A percentile compares a stretch with the other conserved stretches of the same genome.
Evolutionary conservation across 2,888 invertebrate genomes (phyloP).

Genomic region (Ectemnius continuus): DNA sequence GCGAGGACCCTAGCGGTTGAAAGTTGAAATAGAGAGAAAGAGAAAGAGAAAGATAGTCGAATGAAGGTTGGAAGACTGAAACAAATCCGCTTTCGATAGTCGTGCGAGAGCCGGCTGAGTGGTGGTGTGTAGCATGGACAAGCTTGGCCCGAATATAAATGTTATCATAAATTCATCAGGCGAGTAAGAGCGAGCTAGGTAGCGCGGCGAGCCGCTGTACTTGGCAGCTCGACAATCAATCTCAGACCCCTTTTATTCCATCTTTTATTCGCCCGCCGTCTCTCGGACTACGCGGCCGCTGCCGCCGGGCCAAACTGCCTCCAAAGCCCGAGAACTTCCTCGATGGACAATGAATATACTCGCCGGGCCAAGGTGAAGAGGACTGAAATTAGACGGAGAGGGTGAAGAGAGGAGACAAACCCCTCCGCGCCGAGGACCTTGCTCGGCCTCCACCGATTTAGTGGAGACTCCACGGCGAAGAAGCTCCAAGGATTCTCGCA

Average conservation of each 20-base stretch:
- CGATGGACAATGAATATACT: conserved; percentile 57
- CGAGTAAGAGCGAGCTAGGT: conserved; percentile 21
- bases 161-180: conserved; percentile 51
- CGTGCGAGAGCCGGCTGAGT: background rate
- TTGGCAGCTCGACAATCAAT: conserved; percentile 53
- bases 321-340: conserved; percentile 50
- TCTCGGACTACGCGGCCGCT: conserved; percentile 2
- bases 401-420: background rate
- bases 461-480: conserved; percentile 28
- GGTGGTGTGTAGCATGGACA: too few species aligned
- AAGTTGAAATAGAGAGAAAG: background rate
- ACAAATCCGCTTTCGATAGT: conserved; percentile 4
- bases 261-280: conserved; percentile 12
- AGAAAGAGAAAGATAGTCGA: too few species aligned
- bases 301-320: background rate
- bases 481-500: conserved; percentile 30
- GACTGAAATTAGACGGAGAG: conserved; percentile 9
- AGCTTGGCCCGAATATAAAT: conserved; percentile 28
- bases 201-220: conserved; percentile 15
- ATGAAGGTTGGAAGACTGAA: background rate
- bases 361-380: conserved; percentile 26
- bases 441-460: too few species aligned
- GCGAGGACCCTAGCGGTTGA: background rate
- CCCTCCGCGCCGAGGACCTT: too few species aligned
- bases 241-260: conserved; percentile 17